Evolutionary conservation across 1,140 invertebrate genomes (phyloP).

Genomic region (Aphaenogaster ashmeadi): DNA sequence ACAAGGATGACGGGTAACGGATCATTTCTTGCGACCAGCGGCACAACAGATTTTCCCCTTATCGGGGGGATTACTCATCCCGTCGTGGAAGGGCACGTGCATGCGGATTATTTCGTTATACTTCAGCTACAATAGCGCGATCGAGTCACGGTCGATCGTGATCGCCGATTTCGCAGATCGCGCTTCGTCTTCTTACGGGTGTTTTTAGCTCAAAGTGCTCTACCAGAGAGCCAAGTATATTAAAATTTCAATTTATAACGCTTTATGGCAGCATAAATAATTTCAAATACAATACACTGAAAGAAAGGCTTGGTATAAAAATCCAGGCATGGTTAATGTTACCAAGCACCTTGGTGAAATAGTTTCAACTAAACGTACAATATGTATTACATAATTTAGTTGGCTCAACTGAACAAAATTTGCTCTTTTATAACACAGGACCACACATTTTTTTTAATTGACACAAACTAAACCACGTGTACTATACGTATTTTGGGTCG

Average conservation of each 20-base stretch:
- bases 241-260: neutral
- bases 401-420: no score
- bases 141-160: slow-evolving; percentile 7
- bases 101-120: slow-evolving; percentile 36
- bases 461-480: no score
- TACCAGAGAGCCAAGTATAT: neutral
- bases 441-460: no score
- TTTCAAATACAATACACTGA: neutral
- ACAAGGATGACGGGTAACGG: slow-evolving; percentile 49
- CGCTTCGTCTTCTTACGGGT: neutral
- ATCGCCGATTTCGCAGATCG: slow-evolving; percentile 8
- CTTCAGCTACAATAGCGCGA: neutral
- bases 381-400: no score
- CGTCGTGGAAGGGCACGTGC: slow-evolving; percentile 26
- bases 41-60: slow-evolving; percentile 49
- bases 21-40: neutral
- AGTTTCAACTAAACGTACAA: no score
- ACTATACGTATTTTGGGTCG: no score
- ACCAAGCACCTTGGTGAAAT: no score
- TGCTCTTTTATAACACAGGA: no score
- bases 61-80: slow-evolving; percentile 28
- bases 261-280: neutral
- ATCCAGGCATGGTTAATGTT: no score
- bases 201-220: neutral
- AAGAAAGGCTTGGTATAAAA: no score